A percentile compares a stretch with the other conserved stretches of the same genome.
phyloP scores from a whole-genome alignment of 2,797 vertebrate genomes.

The Mallotus villosus region DNA sequence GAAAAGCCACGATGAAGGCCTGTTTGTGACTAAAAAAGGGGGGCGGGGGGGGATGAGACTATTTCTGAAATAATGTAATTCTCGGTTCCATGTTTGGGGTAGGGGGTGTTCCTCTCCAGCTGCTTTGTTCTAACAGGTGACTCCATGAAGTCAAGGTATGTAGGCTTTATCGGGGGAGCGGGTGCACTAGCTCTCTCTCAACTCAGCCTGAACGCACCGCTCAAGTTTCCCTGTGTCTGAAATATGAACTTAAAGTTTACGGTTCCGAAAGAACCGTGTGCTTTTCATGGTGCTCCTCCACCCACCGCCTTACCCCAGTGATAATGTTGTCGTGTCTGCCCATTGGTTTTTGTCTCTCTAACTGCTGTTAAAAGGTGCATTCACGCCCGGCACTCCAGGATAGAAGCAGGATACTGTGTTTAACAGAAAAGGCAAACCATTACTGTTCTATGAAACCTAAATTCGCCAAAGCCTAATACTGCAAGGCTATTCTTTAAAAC shows the following conservation, averaged over 20 bases:
- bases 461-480: neutral
- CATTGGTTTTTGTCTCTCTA: neutral
- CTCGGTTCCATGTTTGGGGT: neutral
- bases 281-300: constrained; percentile 13
- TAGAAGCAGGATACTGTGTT: no score
- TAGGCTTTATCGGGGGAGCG: neutral
- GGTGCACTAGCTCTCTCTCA: neutral
- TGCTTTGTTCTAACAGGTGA: constrained; percentile 19
- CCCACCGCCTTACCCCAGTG: neutral
- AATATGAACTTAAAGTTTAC: neutral
- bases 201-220: neutral
- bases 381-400: neutral
- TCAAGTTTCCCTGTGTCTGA: constrained; percentile 10
- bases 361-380: neutral
- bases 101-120: neutral
- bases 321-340: neutral
- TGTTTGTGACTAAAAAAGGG: neutral
- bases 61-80: neutral
- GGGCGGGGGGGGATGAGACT: neutral
- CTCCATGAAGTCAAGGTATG: constrained; percentile 7
- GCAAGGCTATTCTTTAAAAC: neutral
- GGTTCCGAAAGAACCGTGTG: constrained; percentile 8
- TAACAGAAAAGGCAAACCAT: no score
- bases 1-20: neutral
- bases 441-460: neutral